Evolutionary conservation across 2,888 invertebrate genomes (phyloP).

Genomic region (Drosophila falleni): DNA sequence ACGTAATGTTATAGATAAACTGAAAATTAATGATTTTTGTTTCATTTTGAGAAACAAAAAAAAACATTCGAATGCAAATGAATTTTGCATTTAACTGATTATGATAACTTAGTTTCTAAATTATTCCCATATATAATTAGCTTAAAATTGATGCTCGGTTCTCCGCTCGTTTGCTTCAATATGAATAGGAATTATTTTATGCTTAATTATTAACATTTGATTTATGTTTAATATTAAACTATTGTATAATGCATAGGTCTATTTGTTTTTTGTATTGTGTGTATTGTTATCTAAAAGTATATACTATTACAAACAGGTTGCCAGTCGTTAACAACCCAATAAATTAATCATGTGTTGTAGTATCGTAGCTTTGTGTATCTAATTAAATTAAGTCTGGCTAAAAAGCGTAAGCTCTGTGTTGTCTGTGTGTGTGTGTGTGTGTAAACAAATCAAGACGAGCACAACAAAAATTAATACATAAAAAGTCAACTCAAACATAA

Average conservation of each 20-base stretch:
- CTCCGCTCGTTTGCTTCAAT: constrained; percentile 15
- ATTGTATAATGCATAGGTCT: constrained; percentile 51
- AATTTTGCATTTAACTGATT: constrained; percentile 13
- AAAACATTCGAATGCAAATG: constrained; percentile 12
- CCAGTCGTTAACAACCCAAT: constrained; percentile 28
- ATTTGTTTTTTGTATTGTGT: constrained; percentile 30
- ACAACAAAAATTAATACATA: constrained; percentile 17
- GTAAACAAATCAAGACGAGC: constrained; percentile 34
- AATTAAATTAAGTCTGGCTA: constrained; percentile 26
- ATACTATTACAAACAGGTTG: constrained; percentile 26
- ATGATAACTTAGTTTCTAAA: constrained; percentile 34
- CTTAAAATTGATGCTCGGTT: constrained; percentile 52
- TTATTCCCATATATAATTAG: constrained; percentile 39
- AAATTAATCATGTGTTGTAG: constrained; percentile 37
- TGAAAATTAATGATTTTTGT: constrained; percentile 23
- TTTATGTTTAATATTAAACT: constrained; percentile 53
- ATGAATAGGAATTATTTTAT: constrained; percentile 50
- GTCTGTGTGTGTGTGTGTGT: constrained; percentile 3
- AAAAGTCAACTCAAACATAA: constrained; percentile 11
- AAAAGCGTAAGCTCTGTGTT: constrained; percentile 18
- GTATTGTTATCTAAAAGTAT: constrained; percentile 24
- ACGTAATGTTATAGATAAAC: constrained; percentile 33
- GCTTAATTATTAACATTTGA: constrained; percentile 63
- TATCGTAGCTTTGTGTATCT: constrained; percentile 12
- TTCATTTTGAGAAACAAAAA: constrained; percentile 5